Evolutionary conservation across 2,888 invertebrate species (phyloP), one percentile per base, ranked within the genome.

Genomic region (Acrobasis repandana): DNA sequence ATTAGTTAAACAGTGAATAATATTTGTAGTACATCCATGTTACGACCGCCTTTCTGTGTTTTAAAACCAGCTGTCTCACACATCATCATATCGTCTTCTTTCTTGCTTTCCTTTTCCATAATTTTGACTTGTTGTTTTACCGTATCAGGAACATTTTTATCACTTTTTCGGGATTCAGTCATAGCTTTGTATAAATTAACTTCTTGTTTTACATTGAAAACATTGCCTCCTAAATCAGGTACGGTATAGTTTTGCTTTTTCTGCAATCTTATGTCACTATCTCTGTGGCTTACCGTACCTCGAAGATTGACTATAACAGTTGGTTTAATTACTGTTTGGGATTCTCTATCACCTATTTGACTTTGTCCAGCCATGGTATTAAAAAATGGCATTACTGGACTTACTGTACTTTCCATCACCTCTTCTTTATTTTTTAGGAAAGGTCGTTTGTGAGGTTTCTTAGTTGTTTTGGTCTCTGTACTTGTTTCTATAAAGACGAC

Each of bases 131-230:
- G 74, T 60, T 85, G 83, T 48, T 76, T 83, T 0, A 83, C 65
- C 60, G 68, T 76, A 11, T 76, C 67, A 10, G 70, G 67, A 11
- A 69, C 63, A 34, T 74, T 74, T 16, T 74, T 74, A n/a, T 54
- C 63, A 9, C 64, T 69, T 28, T 65, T 68, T 18, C 63, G 67
- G n/a, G 65, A 56, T 1, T 63, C 67, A 15, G 65, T 63, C 16
- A 72, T 66, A 10, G 76, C 74, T 57, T 72, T 78, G 49, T 86
- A 86, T 4, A 92, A 67, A 60, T 88, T 90, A 0, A 93, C 82
- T 73, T 91, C 90, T 76, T 92, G 92, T 49, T 87, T 90, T 1
- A 92, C 92, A 62, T 92, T 88, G 60, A 92, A 92, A 56, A 92
- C 73, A 52, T 88, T 91, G 20, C 83, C 83, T 0, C 84, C 79